Conservation (phyloP, 2,113 vertebrate genomes). For the Ochotona curzoniae region DNA sequence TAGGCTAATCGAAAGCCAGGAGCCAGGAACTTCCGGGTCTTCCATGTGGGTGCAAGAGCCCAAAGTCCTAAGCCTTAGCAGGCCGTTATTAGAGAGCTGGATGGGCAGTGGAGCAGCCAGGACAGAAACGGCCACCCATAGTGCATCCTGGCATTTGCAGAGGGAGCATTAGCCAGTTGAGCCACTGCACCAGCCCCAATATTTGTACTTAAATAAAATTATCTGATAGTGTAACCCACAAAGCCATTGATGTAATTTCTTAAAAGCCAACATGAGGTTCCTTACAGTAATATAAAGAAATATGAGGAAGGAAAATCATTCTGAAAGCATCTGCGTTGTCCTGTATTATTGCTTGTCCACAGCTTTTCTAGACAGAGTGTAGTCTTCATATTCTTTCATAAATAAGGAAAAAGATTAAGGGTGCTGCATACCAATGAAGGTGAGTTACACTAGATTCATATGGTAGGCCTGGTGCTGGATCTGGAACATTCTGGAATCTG, state of each 20-base stretch:
- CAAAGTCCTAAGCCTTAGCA: no score
- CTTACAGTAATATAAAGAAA: neutral
- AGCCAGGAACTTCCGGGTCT: no score
- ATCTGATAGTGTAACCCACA: neutral
- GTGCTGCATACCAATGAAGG: neutral
- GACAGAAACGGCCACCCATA: no score
- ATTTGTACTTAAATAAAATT: neutral
- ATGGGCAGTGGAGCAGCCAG: no score
- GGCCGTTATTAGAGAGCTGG: no score
- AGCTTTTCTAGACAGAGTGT: neutral
- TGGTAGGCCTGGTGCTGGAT: neutral
- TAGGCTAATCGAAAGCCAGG: no score
- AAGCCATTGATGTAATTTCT: neutral
- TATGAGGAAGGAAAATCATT: neutral
- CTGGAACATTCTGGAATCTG: conserved; percentile 8
- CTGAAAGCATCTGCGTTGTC: neutral
- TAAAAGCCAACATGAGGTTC: neutral
- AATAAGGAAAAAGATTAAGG: neutral
- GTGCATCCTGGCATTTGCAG: no score
- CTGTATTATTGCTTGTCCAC: neutral
- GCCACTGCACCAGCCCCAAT: neutral
- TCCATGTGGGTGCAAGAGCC: no score
- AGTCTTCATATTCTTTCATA: neutral
- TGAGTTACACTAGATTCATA: neutral
- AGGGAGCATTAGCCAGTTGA: no score